Evolutionary conservation across 2,888 invertebrate species (phyloP), one percentile per base, ranked within the genome.

Genomic region (Thumatha senex): DNA sequence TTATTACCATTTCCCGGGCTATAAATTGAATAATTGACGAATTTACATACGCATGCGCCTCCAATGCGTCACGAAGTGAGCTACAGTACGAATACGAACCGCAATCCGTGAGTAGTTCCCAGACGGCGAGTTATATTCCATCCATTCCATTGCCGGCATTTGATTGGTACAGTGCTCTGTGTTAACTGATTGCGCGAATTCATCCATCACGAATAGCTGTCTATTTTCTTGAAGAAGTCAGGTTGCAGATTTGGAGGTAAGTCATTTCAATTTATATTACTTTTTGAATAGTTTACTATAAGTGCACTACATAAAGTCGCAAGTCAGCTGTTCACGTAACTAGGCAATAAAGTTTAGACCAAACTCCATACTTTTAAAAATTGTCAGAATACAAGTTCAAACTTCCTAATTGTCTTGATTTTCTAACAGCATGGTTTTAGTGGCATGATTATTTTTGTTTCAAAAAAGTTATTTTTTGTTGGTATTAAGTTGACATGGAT

Each of bases 401-500:
- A 49, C 8, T 48, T 41, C 5, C 44, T 15, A 13, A 41, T 54
- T 40, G 13, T 11, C 0, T 50, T 51, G 7, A 46, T 14, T 44
- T 15, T 51, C 24, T 47, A 31, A 14, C 33, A 36, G 52, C 54
- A 56, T 59, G 50, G 12, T 33, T 45, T 54, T 47, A 44, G 13
- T 40, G 1, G 52, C 40, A 54, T 54, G 47, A 13, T 65, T 61
- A 58, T 49, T 50, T 67, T 66, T 64, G 75, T 68, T 70, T 72
- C 51, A 56, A 44, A 64, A 67, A 73, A 70, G 74, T 75, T 70
- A 51, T 58, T 75, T 77, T 77, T 71, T 76, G 60, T 76, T 70
- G 58, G 69, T 74, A 67, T 80, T 76, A 84, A 83, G 83, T 82
- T 78, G 88, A 84, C 86, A 95, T 94, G 94, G 93, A 94, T 82